phyloP scores from a whole-genome alignment of 1,140 invertebrate species.

The Pteromalus puparum region DNA sequence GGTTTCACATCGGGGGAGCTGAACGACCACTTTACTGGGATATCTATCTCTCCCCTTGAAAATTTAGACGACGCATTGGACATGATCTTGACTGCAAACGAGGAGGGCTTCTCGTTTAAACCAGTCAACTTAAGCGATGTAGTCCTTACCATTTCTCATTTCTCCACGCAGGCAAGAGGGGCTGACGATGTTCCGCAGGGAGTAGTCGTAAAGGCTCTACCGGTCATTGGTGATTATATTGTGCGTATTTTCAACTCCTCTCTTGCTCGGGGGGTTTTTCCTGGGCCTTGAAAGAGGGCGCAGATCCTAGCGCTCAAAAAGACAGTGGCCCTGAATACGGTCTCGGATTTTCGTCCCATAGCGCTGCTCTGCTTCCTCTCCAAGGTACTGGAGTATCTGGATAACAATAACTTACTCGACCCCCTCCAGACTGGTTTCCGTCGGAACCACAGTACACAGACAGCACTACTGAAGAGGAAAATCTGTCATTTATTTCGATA shows the following conservation, averaged over 20 bases:
- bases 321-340: background rate
- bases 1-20: background rate
- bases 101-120: background rate
- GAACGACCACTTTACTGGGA: background rate
- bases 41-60: background rate
- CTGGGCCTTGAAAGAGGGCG: background rate
- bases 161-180: background rate
- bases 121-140: background rate
- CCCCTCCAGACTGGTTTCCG: background rate
- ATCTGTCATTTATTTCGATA: no score
- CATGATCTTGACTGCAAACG: background rate
- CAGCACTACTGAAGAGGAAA: no score
- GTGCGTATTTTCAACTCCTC: background rate
- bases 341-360: background rate
- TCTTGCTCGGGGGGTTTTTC: background rate
- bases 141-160: background rate
- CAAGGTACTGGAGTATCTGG: background rate
- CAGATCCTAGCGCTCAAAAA: background rate
- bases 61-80: background rate
- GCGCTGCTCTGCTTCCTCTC: background rate
- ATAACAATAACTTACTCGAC: background rate
- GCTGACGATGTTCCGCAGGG: background rate
- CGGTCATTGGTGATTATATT: background rate
- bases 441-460: no score
- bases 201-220: background rate